Percentiles rank a stretch among this genome's conserved stretches.
Conservation (phyloP, 2,888 invertebrate species). For the Myathropa florea region DNA sequence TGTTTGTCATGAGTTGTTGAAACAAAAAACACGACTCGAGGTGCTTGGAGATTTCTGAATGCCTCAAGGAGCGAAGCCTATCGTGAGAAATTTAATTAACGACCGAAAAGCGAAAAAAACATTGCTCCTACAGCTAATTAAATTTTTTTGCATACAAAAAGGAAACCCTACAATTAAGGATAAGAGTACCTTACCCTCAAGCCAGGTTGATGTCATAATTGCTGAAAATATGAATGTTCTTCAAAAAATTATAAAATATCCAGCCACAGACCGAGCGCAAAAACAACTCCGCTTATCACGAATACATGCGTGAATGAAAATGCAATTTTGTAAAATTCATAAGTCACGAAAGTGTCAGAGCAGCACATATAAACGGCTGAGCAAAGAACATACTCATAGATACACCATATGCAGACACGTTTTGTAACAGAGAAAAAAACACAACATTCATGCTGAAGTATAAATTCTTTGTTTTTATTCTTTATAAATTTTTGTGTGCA, state of each 20-base stretch:
- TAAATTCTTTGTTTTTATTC: constrained; percentile 40
- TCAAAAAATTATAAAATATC: constrained; percentile 12
- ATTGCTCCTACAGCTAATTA: constrained; percentile 57
- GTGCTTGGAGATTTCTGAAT: neutral
- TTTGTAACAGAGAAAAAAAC: neutral
- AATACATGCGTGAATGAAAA: constrained; percentile 68
- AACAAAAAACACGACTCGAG: neutral
- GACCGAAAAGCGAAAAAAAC: constrained; percentile 7
- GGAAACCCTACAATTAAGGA: constrained; percentile 28
- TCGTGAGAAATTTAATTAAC: constrained; percentile 49
- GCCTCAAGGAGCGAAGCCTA: neutral
- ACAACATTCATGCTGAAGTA: constrained; percentile 54
- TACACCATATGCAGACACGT: constrained; percentile 38
- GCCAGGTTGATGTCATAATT: constrained; percentile 78
- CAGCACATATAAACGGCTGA: constrained; percentile 27
- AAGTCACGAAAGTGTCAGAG: constrained; percentile 72
- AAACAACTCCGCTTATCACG: constrained; percentile 48
- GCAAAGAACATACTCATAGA: constrained; percentile 44
- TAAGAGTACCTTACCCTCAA: constrained; percentile 72
- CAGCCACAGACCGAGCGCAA: neutral
- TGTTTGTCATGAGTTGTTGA: neutral
- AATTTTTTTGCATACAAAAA: constrained; percentile 42
- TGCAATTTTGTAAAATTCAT: constrained; percentile 70
- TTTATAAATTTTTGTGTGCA: constrained; percentile 1
- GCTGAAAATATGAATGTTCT: constrained; percentile 70